Percentiles rank a stretch among this genome's conserved stretches.
These are phyloP conservation scores for Brienomyrus longianalis DNA, from an alignment of 2,113 vertebrate species.

Conservation along the genomic window DNA sequence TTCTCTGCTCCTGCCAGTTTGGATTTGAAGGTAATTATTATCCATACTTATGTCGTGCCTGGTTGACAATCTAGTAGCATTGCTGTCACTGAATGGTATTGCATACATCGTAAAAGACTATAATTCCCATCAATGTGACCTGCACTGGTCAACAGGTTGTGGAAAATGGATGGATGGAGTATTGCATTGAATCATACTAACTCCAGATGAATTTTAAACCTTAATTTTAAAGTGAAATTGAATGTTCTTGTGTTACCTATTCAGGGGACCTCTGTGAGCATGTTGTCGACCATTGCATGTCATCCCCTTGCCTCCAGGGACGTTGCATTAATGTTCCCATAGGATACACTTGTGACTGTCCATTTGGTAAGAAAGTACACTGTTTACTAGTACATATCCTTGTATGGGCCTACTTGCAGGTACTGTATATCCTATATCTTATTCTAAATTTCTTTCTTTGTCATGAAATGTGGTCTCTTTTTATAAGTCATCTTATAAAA, in stretches of 20 bases:
- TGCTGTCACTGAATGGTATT: neutral
- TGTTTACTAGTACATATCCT: neutral
- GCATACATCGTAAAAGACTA: neutral
- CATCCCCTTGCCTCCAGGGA: conserved; percentile 53
- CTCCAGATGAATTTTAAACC: neutral
- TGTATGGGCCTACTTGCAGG: neutral
- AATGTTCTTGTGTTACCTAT: conserved; percentile 1
- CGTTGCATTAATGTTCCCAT: conserved; percentile 48
- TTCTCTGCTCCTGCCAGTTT: conserved; percentile 52
- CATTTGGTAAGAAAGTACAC: conserved; percentile 55
- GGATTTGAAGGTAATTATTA: conserved; percentile 57
- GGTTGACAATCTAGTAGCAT: neutral
- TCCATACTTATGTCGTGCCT: neutral
- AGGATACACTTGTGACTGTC: conserved; percentile 59
- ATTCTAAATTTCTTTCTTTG: neutral
- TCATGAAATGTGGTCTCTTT: neutral
- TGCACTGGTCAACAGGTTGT: neutral
- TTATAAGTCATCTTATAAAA: neutral
- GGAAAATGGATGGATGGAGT: neutral
- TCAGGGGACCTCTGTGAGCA: conserved; percentile 44
- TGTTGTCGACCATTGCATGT: conserved; percentile 51
- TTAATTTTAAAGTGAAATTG: neutral
- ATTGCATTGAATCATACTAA: neutral
- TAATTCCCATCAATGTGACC: neutral
- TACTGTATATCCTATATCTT: neutral